Evolutionary conservation across 2,113 vertebrate genomes (phyloP), one percentile per base, ranked within the genome.

Genomic region (Eulacestoma nigropectus): DNA sequence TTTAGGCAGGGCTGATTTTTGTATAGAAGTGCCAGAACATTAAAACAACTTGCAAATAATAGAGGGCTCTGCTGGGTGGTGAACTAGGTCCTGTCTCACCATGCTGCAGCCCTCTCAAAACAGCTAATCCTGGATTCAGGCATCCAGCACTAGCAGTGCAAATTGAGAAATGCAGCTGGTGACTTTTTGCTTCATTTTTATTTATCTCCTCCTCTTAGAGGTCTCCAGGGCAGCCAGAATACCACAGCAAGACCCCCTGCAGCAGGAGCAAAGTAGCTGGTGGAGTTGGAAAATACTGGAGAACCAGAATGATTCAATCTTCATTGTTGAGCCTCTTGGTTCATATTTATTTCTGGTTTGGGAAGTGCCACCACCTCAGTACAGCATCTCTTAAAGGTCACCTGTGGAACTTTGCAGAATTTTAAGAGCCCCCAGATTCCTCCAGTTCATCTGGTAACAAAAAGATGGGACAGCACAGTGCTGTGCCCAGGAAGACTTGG

Each of bases 171-270:
- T 55, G 68, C 52, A 80, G 63, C 75, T 96, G 85, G 56, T 59
- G 78, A 44, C 39, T 80, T 85, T 84, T 86, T 80, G 67, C n/a
- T 91, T 94, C 72, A 22, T 67, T 93, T 89, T 87, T 85, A 77
- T 91, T 79, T 79, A 39, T 79, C 26, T 91, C 50, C 30, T 91
- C 29, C 46, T 92, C 64, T 76, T 29, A 55, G 59, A 87, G 79
- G 67, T 55, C 78, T 77, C 46, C 39, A 63, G 75, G 63, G 21
- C 16, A 17, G 62, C n/a, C 47, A 26, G 46, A 93, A 73, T 94
- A 83, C 86, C 91, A 86, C 75, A 91, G 84, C 81, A 79, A 62
- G 35, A 4, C 13, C 22, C 68, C 77, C 53, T 87, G 84, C 47
- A 59, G 59, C 2, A 30, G 55, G 70, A 83, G 78, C 35, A 69